Base-by-base conservation (phyloP, 2,797 vertebrate genomes). In the Diceros bicornis region DNA sequence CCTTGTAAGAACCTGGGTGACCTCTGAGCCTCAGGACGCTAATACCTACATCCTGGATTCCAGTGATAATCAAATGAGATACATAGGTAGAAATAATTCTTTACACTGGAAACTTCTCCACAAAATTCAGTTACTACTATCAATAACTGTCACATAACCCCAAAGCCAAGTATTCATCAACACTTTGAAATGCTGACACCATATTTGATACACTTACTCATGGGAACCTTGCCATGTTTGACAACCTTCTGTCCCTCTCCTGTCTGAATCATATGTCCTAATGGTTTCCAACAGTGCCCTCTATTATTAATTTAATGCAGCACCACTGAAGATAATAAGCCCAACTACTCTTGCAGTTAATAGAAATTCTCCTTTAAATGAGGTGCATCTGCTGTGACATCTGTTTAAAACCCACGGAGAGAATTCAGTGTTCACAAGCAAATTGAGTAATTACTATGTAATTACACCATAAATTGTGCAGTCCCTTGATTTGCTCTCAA, bases 361-460 rank as follows among this genome's bases (percentile, higher is more conserved):
- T 97, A 85, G 75, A 81, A 88, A 92, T 78, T 97, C 89, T 92
- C 82, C 72, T 96, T 94, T 95, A 91, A 95, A 52, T 78, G 34
- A 79, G n/a, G 71, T 93, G 21, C 95, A 97, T 94, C 96, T 96
- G 94, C 61, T 91, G 44, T 93, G 92, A 79, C 96, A 92, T 97
- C 96, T 97, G 96, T 89, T 93, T 89, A 69, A 94, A 95, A 68
- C 59, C 71, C 89, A 61, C 16, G n/a, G 66, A 96, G 84, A 96
- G 25, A 64, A 91, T 69, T 92, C 82, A 75, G 3, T 94, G 55
- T 92, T 93, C 96, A 94, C 47, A 84, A 91, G 72, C 81, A 97
- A 97, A 97, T 72, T 84, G 92, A 94, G 90, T 96, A 96, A 98
- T 97, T 97, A 96, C 96, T 95, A 23, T 93, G 87, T 96, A 97